Evolutionary conservation across 2,888 invertebrate species (phyloP).

Genomic region (Chalcis sispes): DNA sequence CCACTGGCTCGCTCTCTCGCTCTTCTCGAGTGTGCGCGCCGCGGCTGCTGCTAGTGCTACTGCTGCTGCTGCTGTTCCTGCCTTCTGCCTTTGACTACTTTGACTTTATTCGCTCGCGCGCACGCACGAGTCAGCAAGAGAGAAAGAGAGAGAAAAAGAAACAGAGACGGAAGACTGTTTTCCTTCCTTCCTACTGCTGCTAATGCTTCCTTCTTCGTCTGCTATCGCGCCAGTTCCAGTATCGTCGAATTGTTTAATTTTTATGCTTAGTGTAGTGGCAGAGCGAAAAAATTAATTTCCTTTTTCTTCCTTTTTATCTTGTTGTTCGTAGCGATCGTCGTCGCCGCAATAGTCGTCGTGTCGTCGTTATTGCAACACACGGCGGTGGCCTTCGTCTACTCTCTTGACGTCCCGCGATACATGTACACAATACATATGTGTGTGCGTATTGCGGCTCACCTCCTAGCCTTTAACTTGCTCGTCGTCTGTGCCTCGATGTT

Average conservation of each 20-base stretch:
- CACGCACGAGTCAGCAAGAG: no score
- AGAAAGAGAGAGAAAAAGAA: background rate
- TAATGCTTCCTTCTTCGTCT: constrained; percentile 7
- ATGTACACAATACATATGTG: no score
- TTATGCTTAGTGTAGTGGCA: no score
- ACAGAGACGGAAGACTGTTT: background rate
- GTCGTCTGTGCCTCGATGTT: no score
- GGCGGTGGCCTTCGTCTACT: no score
- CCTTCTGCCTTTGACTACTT: constrained; percentile 12
- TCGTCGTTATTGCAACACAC: no score
- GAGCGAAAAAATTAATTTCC: background rate
- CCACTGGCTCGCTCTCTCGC: constrained; percentile 51
- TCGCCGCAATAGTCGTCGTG: constrained; percentile 42
- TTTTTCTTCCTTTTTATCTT: constrained; percentile 6
- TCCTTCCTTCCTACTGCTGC: background rate
- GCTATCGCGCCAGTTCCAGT: background rate
- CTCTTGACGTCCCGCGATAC: no score
- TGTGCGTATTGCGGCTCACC: no score
- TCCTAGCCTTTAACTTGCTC: no score
- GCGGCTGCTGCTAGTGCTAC: constrained; percentile 14
- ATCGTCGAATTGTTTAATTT: no score
- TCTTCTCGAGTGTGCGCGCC: constrained; percentile 23
- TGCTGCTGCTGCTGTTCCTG: constrained; percentile 14
- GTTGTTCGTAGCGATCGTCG: constrained; percentile 5
- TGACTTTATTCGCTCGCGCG: no score